These are phyloP conservation scores for Gastrophysa polygoni DNA, from an alignment of 2,888 invertebrate species.

Conservation along the genomic window DNA sequence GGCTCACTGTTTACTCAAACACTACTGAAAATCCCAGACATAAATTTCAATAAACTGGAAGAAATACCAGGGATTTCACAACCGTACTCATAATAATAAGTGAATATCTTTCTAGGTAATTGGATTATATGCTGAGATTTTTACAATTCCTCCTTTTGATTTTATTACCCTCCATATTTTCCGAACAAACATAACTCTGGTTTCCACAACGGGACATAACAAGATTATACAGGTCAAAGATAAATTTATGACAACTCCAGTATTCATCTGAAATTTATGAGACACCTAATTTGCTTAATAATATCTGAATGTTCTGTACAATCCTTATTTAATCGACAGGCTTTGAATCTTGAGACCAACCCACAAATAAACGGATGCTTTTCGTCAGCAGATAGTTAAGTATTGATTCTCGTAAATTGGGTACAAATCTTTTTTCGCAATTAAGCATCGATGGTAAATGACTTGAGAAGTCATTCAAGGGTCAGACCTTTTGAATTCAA, in stretches of 20 bases:
- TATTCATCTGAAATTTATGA: slow-evolving; percentile 21
- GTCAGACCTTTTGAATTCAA: too few relatives aligned
- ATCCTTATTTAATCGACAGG: slow-evolving; percentile 16
- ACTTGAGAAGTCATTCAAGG: too few relatives aligned
- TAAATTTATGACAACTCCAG: slow-evolving; percentile 21
- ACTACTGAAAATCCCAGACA: background rate
- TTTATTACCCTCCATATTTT: slow-evolving; percentile 18
- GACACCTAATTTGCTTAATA: slow-evolving; percentile 26
- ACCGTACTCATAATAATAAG: background rate
- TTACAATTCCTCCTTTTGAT: slow-evolving; percentile 2
- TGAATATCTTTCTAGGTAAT: background rate
- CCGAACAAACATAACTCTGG: slow-evolving; percentile 7
- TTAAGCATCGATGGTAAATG: too few relatives aligned
- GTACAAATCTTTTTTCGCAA: too few relatives aligned
- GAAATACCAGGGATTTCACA: background rate
- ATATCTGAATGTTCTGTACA: slow-evolving; percentile 21
- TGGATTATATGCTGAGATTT: slow-evolving; percentile 2
- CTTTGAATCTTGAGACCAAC: slow-evolving; percentile 3
- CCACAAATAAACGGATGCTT: background rate
- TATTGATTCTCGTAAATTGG: too few relatives aligned
- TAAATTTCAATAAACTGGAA: slow-evolving; percentile 8
- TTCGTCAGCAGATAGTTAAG: background rate
- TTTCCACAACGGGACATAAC: slow-evolving; percentile 23
- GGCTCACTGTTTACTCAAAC: background rate
- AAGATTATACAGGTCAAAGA: slow-evolving; percentile 19